Evolutionary conservation across 2,888 invertebrate species (phyloP), one percentile per base, ranked within the genome.

Genomic region (Tipula helvola): DNA sequence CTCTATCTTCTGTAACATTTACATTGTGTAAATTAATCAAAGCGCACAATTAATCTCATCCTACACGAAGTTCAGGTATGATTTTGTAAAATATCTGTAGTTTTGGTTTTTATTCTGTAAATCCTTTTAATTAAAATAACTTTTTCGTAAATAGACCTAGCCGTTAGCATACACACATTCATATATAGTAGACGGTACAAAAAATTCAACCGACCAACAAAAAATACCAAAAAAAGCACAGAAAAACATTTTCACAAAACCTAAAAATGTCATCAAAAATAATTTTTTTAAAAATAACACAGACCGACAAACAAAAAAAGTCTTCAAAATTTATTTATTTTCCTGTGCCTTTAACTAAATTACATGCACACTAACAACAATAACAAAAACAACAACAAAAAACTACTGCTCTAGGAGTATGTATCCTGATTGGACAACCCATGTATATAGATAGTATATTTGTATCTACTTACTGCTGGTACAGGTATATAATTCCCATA

Each of bases 241-340:
- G n/a, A 52, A 52, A 52, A 18, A 71, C 5, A 71, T 18, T 71
- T 71, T 71, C 28, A 71, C 71, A 71, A 71, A 71, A 71, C 71
- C 71, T 71, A 71, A 71, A 71, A 71, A 71, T 71, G 71, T 71
- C 71, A 71, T 71, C 71, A 71, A 71, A 71, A 71, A 71, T 71
- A n/a, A 71, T 71, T 28, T 71, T 44, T 52, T 16, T 4, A 16
- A 28, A 28, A 52, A 52, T 1, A 52, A 52, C 52, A 52, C 52
- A 52, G 16, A 5, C 28, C 18, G 28, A 8, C 28, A 71, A 71
- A 1, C 3, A 13, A 52, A n/a, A 71, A 71, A 71, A 71, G 10
- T 71, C 71, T 71, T 71, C 28, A 71, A 52, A 71, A 71, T 71
- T 71, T 71, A 71, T 71, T 71, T 71, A 71, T 71, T 71, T 52